Percentiles rank a stretch among this genome's conserved stretches.
phyloP scores from a whole-genome alignment of 2,888 invertebrate species.

The Drosophila emarginata region DNA sequence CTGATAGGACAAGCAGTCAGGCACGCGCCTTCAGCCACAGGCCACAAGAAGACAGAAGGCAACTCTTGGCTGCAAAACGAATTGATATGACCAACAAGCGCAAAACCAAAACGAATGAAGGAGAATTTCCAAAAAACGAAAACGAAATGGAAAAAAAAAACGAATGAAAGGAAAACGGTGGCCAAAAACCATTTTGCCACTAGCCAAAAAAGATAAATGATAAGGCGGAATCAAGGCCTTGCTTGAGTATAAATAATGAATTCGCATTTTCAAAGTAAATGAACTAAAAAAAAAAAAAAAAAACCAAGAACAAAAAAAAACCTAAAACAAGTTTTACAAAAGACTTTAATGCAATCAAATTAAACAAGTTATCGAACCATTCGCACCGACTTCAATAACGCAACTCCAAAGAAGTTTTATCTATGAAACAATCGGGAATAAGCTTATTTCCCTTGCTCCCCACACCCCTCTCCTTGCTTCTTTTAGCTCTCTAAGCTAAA shows the following conservation, averaged over 20 bases:
- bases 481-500: neutral
- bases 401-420: neutral
- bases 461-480: neutral
- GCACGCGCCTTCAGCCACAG: slow-evolving; percentile 52
- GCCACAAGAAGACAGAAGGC: slow-evolving; percentile 58
- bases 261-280: slow-evolving; percentile 54
- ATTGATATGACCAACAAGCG: slow-evolving; percentile 64
- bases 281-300: slow-evolving; percentile 48
- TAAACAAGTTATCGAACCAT: slow-evolving; percentile 11
- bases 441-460: neutral
- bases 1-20: slow-evolving; percentile 20
- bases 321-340: slow-evolving; percentile 57
- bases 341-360: slow-evolving; percentile 27
- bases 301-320: too few relatives aligned
- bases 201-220: slow-evolving; percentile 67
- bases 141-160: slow-evolving; percentile 23
- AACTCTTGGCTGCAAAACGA: slow-evolving; percentile 43
- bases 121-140: slow-evolving; percentile 17
- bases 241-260: slow-evolving; percentile 48
- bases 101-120: slow-evolving; percentile 38
- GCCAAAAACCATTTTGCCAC: slow-evolving; percentile 46
- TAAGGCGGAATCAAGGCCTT: slow-evolving; percentile 58
- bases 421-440: neutral
- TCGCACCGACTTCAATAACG: slow-evolving; percentile 1
- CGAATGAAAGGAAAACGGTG: slow-evolving; percentile 44